Conservation (phyloP, 2,888 invertebrate species). For the Ophioninae sp. region DNA sequence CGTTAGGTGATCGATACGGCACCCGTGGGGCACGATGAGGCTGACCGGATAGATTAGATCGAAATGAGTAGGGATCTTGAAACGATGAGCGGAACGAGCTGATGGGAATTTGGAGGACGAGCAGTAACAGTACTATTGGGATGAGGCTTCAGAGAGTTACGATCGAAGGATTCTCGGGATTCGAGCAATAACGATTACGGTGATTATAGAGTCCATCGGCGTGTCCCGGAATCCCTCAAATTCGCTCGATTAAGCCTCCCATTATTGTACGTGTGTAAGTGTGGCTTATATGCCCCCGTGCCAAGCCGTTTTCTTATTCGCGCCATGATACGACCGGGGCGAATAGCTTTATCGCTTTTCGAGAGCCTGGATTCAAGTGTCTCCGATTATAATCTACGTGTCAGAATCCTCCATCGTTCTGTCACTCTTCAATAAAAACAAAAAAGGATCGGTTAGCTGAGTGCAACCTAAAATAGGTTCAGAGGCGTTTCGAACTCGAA, state of each 20-base stretch:
- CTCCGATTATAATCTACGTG: not conserved
- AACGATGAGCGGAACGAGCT: not conserved
- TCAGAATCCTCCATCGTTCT: not conserved
- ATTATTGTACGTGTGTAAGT: constrained; percentile 10
- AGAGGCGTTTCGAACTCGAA: not conserved
- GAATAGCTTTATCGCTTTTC: not conserved
- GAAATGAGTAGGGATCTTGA: not conserved
- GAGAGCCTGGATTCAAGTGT: not conserved
- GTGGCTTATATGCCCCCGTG: not conserved
- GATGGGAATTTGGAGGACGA: not conserved
- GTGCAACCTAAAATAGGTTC: not conserved
- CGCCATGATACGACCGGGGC: not conserved
- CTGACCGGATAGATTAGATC: not conserved
- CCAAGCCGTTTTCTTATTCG: not conserved
- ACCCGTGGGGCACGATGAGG: not conserved
- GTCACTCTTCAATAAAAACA: not conserved
- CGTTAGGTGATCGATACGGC: not conserved
- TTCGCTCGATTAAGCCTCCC: constrained; percentile 11
- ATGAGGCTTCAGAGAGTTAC: not conserved
- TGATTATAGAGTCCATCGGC: not conserved
- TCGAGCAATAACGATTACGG: constrained; percentile 18
- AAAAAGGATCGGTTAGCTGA: not conserved
- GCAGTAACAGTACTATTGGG: not conserved
- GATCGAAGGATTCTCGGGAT: constrained; percentile 29
- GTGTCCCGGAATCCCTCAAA: constrained; percentile 9